Evolutionary conservation across 2,888 invertebrate species (phyloP).

Genomic region (Neoascia interrupta): DNA sequence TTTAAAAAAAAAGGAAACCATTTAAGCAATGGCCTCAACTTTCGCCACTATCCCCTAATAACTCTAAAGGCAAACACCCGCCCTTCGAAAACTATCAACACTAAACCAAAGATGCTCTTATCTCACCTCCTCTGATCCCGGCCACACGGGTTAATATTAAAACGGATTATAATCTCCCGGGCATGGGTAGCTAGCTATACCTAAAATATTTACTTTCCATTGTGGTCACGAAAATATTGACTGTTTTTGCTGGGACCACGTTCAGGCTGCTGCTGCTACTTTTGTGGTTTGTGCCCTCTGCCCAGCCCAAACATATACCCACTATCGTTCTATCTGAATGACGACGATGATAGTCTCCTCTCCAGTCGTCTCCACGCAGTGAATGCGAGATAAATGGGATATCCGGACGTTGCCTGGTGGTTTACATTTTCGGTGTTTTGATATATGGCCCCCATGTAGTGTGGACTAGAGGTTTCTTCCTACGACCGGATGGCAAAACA

Average conservation of each 20-base stretch:
- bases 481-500: not conserved
- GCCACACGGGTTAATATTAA: constrained; percentile 7
- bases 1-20: too few relatives aligned
- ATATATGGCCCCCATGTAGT: constrained; percentile 10
- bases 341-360: not conserved
- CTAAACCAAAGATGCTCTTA: too few relatives aligned
- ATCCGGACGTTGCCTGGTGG: constrained; percentile 15
- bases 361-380: not conserved
- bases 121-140: constrained; percentile 23
- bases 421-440: constrained; percentile 21
- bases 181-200: constrained; percentile 23
- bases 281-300: not conserved
- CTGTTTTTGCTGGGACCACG: not conserved
- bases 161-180: constrained; percentile 31
- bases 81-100: too few relatives aligned
- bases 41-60: too few relatives aligned
- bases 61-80: too few relatives aligned
- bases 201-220: constrained; percentile 20
- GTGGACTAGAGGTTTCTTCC: not conserved
- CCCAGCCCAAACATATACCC: not conserved
- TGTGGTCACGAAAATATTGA: constrained; percentile 10
- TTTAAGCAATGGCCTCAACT: too few relatives aligned
- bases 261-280: not conserved
- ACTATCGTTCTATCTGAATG: not conserved
- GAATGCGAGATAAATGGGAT: not conserved